Conservation (phyloP, 2,113 vertebrate species). For the Bos taurus region ARS-UCD2.0 NC_037343.1:38164001-38164500, state of each 20-base stretch:
- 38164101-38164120: conserved; percentile 1
- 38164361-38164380: not conserved
- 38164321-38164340: conserved; percentile 40
- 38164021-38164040: conserved; percentile 31
- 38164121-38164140: not conserved
- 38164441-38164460: not conserved
- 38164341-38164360: not conserved
- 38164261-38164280: conserved; percentile 39
- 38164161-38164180: conserved; percentile 56
- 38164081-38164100: conserved; percentile 21
- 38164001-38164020: conserved; percentile 61
- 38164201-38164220: conserved; percentile 51
- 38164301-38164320: conserved; percentile 17
- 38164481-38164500: conserved; percentile 2
- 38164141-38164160: not conserved
- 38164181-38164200: conserved; percentile 15
- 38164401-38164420: not conserved
- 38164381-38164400: conserved; percentile 26
- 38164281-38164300: conserved; percentile 56
- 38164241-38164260: not conserved
- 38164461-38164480: not conserved
- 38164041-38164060: conserved; percentile 55
- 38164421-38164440: conserved; percentile 4
- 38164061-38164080: conserved; percentile 34
- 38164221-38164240: conserved; percentile 49